Conservation (phyloP, 1,140 invertebrate species). For the Ladona fulva region DNA sequence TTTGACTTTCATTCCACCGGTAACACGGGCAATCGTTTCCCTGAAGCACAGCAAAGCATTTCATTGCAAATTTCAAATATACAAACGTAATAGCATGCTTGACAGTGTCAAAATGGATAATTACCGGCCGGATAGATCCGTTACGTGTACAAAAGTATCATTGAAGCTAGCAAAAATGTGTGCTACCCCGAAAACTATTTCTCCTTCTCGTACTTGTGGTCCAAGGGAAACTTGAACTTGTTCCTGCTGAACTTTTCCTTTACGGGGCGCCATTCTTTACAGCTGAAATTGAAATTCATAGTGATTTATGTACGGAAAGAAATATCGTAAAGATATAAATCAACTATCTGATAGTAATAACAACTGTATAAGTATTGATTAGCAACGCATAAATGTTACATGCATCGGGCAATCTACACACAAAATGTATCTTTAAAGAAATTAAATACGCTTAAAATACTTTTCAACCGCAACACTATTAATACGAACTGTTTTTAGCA, state of each 20-base stretch:
- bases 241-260: conserved; percentile 93
- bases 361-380: too few species aligned
- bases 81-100: background rate
- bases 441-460: too few species aligned
- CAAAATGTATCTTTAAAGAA: too few species aligned
- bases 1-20: conserved; percentile 99
- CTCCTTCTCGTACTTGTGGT: conserved; percentile 93
- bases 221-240: conserved; percentile 94
- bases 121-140: conserved; percentile 91
- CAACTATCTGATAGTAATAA: too few species aligned
- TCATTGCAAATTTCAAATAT: background rate
- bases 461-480: too few species aligned
- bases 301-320: too few species aligned
- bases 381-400: too few species aligned
- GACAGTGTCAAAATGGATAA: background rate
- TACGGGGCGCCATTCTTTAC: conserved; percentile 83
- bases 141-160: conserved; percentile 99
- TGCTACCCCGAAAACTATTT: conserved; percentile 96
- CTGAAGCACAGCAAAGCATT: conserved; percentile 35
- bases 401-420: too few species aligned
- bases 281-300: background rate
- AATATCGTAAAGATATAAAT: too few species aligned
- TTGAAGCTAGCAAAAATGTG: conserved; percentile 99
- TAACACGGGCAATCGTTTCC: conserved; percentile 97
- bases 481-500: too few species aligned